Conservation (phyloP, 2,797 vertebrate genomes). For the Sorex maritimensis region DNA sequence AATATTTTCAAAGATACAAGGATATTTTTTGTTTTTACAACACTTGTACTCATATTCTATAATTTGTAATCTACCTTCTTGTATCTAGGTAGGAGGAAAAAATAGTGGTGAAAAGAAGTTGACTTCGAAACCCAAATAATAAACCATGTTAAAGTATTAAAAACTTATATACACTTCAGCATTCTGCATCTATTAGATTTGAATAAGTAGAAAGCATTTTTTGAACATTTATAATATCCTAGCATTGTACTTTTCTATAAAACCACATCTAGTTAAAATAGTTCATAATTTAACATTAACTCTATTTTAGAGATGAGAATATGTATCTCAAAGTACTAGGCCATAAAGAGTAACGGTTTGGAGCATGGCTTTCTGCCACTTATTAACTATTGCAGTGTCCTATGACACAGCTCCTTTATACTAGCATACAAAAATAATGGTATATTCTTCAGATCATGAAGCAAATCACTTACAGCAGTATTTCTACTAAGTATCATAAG, state of each 20-base stretch:
- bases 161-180: background rate
- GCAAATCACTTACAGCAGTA: background rate
- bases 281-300: background rate
- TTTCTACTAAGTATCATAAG: background rate
- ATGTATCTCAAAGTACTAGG: background rate
- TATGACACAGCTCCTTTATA: background rate
- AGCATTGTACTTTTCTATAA: background rate
- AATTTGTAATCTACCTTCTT: background rate
- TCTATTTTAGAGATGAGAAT: slow-evolving; percentile 23
- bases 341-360: background rate
- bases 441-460: background rate
- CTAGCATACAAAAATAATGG: background rate
- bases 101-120: background rate
- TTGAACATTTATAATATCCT: background rate
- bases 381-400: background rate
- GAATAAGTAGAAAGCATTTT: background rate
- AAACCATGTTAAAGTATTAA: background rate
- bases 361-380: background rate
- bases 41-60: background rate
- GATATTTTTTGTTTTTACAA: background rate
- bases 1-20: slow-evolving; percentile 8
- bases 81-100: background rate
- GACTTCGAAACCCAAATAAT: slow-evolving; percentile 20
- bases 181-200: background rate
- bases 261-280: slow-evolving; percentile 37